Evolutionary conservation across 2,113 vertebrate genomes (phyloP), one percentile per base, ranked within the genome.

Genomic region (Ochotona curzoniae): DNA sequence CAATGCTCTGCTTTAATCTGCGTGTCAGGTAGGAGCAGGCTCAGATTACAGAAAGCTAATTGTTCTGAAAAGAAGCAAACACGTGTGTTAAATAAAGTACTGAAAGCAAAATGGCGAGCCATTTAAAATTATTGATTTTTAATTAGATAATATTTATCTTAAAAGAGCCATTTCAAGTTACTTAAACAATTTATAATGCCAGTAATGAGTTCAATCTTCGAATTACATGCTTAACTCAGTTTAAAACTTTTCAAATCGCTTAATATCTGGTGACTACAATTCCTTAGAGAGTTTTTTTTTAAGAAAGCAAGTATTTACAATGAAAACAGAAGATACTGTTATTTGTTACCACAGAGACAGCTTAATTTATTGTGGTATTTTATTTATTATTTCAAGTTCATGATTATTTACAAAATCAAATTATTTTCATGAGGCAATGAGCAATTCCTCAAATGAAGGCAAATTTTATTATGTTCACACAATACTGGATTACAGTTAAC

Each of bases 281-380:
- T 81, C 49, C 1, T 26, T 69, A 92, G 84, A 84, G 35, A 67
- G 2, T 38, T 69, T 87, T 9, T 4, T 79, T 54, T 78, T 90
- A 88, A 76, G 60, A 93, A 93, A 94, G 51, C 21, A 88, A 80
- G 64, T 88, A 20, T 57, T 90, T 75, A 66, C 13, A 63, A 90
- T 87, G 86, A 91, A 82, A 85, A 74, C n/a, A 94, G 25, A 89
- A 66, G 35, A 94, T 18, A 83, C 94, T 83, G 23, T 66, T 83
- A 94, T 81, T 61, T 83, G 25, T 54, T 87, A 88, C 28, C 15
- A 49, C 20, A 51, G 26, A 69, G 25, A 73, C 38, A 87, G 14
- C 70, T 90, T 91, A 87, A 95, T 95, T 90, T 96, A 96, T 90
- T 85, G 73, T 87, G 9, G n/a, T 64, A 11, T 70, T 86, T 92